phyloP scores from a whole-genome alignment of 30 jellyfish, hydroid and myxozoan species.

The Pelagia noctiluca region DNA sequence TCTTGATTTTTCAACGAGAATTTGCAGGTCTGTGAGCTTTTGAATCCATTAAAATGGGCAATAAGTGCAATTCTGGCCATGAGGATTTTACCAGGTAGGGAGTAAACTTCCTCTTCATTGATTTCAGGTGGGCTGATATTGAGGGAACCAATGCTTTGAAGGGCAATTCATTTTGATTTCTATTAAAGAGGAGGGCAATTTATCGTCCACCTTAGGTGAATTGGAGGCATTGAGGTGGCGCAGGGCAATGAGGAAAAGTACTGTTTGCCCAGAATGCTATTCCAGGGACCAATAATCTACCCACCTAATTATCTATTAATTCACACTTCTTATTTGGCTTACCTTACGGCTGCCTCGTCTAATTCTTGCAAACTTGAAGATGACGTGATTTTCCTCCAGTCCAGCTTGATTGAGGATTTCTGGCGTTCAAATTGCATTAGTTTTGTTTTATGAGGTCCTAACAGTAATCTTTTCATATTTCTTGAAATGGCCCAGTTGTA shows the following conservation, averaged over 20 bases:
- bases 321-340: not conserved
- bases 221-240: not conserved
- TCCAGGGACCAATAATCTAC: not conserved
- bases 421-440: conserved; percentile 43
- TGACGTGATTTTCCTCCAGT: conserved; percentile 84
- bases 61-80: too few relatives aligned
- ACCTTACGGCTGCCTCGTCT: conserved; percentile 68
- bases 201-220: not conserved
- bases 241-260: not conserved
- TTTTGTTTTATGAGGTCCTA: conserved; percentile 59
- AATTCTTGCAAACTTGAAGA: conserved; percentile 81
- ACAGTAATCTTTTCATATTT: conserved; percentile 56
- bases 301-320: not conserved
- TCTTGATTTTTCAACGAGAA: too few relatives aligned
- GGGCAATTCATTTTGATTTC: too few relatives aligned
- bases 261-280: not conserved
- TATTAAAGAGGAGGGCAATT: too few relatives aligned
- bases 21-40: too few relatives aligned
- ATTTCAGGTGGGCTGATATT: too few relatives aligned
- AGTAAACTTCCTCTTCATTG: too few relatives aligned
- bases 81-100: too few relatives aligned
- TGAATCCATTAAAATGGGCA: too few relatives aligned
- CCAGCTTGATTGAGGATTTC: conserved; percentile 25
- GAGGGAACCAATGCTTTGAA: too few relatives aligned
- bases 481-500: conserved; percentile 78